phyloP scores from a whole-genome alignment of 2,888 invertebrate species.

The Teleogryllus oceanicus region DNA sequence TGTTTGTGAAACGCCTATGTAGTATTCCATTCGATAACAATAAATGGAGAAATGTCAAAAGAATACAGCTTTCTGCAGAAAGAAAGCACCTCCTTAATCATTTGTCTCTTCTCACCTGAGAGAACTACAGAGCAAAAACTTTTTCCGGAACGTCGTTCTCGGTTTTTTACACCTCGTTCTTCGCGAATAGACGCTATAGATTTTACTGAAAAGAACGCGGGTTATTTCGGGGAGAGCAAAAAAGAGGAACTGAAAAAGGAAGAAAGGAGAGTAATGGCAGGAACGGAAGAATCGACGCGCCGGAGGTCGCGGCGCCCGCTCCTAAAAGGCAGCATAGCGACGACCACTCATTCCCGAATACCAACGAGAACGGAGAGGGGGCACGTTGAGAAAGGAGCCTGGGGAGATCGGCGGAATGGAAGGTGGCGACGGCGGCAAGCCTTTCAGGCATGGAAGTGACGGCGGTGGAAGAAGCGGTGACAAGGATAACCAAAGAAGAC shows the following conservation, averaged over 20 bases:
- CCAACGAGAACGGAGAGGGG: slow-evolving; percentile 3
- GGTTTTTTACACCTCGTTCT: neutral
- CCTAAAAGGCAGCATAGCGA: neutral
- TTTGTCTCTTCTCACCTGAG: no score
- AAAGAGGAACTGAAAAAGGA: neutral
- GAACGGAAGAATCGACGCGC: neutral
- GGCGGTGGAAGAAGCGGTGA: no score
- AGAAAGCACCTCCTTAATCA: no score
- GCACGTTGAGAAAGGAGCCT: neutral
- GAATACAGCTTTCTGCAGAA: no score
- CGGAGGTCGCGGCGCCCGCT: slow-evolving; percentile 5
- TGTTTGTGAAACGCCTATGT: no score
- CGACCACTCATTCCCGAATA: slow-evolving; percentile 9
- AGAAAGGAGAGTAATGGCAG: neutral
- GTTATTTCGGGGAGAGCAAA: neutral
- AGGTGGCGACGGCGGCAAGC: no score
- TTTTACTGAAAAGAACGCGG: slow-evolving; percentile 18
- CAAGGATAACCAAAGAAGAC: no score
- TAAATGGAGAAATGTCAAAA: no score
- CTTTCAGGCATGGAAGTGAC: no score
- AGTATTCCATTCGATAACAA: no score
- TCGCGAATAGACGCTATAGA: neutral
- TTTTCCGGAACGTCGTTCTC: no score
- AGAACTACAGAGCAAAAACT: neutral
- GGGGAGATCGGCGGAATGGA: neutral